A percentile compares a stretch with the other conserved stretches of the same genome.
Conservation (phyloP, 2,113 vertebrate species). For the Chauna torquata region DNA sequence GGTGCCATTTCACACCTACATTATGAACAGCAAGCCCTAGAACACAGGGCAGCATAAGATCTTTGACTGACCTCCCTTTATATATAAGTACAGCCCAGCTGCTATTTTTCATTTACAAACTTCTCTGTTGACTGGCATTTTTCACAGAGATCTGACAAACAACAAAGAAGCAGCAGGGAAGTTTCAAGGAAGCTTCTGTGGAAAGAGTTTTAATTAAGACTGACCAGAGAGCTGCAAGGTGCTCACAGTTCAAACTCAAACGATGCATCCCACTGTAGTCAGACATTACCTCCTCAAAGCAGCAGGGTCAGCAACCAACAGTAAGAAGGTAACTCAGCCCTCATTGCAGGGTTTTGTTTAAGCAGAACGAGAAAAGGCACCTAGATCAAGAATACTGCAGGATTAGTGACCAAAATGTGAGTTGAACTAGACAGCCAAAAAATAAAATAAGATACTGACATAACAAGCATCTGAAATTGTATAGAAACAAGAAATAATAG, state of each 20-base stretch:
- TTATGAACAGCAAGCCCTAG: background rate
- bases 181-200: background rate
- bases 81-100: background rate
- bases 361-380: background rate
- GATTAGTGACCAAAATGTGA: background rate
- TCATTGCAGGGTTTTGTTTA: background rate
- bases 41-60: background rate
- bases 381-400: background rate
- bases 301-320: background rate
- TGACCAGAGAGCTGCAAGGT: background rate
- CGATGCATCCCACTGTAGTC: background rate
- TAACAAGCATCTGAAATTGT: background rate
- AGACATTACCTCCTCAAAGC: background rate
- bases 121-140: background rate
- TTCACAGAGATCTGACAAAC: background rate
- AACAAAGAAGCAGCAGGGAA: background rate
- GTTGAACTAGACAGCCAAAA: background rate
- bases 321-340: background rate
- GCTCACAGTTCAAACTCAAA: background rate
- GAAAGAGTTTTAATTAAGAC: background rate
- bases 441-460: background rate
- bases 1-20: background rate
- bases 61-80: background rate
- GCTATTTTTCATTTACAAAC: fast-evolving
- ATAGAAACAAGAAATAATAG: background rate